Evolutionary conservation across 2,888 invertebrate species (phyloP), one percentile per base, ranked within the genome.

Genomic region (Tromatobia lineatoria): DNA sequence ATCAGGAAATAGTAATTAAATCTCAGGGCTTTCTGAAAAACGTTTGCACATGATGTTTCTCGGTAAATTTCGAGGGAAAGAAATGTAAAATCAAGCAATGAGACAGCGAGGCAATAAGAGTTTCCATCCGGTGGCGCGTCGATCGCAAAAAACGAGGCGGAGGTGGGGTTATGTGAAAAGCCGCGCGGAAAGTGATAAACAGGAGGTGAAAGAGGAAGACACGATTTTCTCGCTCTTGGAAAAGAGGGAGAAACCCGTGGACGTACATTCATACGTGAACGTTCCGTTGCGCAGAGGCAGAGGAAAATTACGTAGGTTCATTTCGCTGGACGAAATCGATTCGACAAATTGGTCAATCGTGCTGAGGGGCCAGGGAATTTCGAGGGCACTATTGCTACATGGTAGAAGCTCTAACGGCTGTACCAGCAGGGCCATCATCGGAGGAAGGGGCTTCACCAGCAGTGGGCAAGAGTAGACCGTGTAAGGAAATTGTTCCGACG

Each of bases 401-500:
- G 18, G 59, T 73, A 23, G 45, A 10, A 73, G 61, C 38, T 42
- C 64, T 11, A 20, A 7, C 2, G 10, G 64, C 15, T 11, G 66
- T 13, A 20, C 42, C 23, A 38, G 18, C 57, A 61, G 69, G 45
- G 23, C 45, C 47, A 57, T 67, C 67, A 69, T 57, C 57, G 34
- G 69, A 50, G 59, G 66, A 69, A 69, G 69, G 59, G 76, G 50
- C n/a, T 34, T 45, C 59, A 59, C 59, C 71, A 52, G 73, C 80
- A 25, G 75, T 74, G 79, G 85, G 82, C 76, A 80, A 69, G 85
- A 84, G 78, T 78, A 81, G 87, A 83, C 74, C 84, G 86, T 83
- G 90, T 92, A 93, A 93, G 93, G 93, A 93, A 93, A 93, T 93
- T 93, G 93, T 93, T 91, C 93, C 92, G 90, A 92, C 93, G 92